Percentiles rank a stretch among this genome's conserved stretches.
phyloP scores from a whole-genome alignment of 2,888 invertebrate genomes.

The Pomacea canaliculata region DNA sequence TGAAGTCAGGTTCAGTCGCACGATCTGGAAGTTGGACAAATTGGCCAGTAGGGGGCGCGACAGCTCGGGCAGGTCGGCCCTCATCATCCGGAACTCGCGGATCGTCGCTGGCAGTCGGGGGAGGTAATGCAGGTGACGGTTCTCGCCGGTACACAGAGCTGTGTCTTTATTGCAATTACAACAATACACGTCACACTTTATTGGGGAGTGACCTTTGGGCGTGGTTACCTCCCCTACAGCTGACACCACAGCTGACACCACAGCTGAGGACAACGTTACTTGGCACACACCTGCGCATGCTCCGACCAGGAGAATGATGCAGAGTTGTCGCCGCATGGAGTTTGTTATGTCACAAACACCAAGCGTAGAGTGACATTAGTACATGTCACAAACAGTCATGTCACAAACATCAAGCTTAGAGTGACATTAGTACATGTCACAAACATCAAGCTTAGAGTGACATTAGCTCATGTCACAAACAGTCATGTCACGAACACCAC shows the following conservation, averaged over 20 bases:
- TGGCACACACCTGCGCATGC: neutral
- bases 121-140: slow-evolving; percentile 1
- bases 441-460: too few relatives aligned
- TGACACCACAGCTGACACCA: neutral
- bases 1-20: neutral
- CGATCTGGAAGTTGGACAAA: slow-evolving; percentile 19
- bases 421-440: too few relatives aligned
- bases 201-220: neutral
- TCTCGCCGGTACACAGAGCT: slow-evolving; percentile 14
- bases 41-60: slow-evolving; percentile 12
- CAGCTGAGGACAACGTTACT: neutral
- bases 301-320: neutral
- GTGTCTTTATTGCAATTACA: slow-evolving; percentile 15
- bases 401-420: too few relatives aligned
- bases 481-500: too few relatives aligned
- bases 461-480: too few relatives aligned
- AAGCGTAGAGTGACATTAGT: too few relatives aligned
- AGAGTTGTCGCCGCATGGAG: too few relatives aligned
- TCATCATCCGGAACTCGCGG: slow-evolving; percentile 19
- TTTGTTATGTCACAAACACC: too few relatives aligned
- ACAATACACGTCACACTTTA: slow-evolving; percentile 4
- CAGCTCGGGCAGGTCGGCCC: neutral
- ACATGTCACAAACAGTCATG: too few relatives aligned
- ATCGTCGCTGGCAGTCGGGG: slow-evolving; percentile 11
- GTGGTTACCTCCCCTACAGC: neutral